These are phyloP conservation scores for Drosophila ohnishii DNA, from an alignment of 1,140 invertebrate species.

Conservation along the genomic window DNA sequence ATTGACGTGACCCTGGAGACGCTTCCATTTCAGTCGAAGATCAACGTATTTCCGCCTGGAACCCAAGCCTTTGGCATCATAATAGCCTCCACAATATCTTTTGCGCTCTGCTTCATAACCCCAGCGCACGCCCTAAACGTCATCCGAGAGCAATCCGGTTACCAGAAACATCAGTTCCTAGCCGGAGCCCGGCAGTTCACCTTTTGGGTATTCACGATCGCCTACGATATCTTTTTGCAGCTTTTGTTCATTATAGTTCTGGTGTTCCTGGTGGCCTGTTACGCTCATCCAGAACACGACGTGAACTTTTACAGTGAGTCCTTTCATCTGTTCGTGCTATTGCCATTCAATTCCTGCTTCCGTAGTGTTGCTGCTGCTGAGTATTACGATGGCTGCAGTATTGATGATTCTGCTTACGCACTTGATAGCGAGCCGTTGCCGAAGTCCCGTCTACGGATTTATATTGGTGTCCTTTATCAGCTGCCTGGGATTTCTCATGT, in stretches of 20 bases:
- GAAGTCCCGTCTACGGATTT: conserved; percentile 12
- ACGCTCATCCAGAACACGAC: conserved; percentile 26
- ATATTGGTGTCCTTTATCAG: conserved; percentile 7
- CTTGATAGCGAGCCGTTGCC: conserved; percentile 9
- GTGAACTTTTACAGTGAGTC: neutral
- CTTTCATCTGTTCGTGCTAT: no score
- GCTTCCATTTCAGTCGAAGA: conserved; percentile 30
- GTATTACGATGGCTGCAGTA: conserved; percentile 13
- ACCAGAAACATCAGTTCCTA: conserved; percentile 46
- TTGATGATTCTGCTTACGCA: conserved; percentile 32
- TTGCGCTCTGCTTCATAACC: conserved; percentile 36
- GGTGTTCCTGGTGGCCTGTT: conserved; percentile 7
- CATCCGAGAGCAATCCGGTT: conserved; percentile 15
- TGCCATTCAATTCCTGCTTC: neutral
- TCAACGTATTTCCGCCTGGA: conserved; percentile 31
- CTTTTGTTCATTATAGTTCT: neutral
- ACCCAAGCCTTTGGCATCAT: conserved; percentile 23
- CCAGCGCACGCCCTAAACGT: conserved; percentile 9
- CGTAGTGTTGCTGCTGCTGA: conserved; percentile 22
- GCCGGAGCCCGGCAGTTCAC: conserved; percentile 23
- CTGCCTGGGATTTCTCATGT: conserved; percentile 27
- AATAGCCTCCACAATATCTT: conserved; percentile 35
- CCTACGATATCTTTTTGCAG: neutral
- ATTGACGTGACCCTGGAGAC: conserved; percentile 56
- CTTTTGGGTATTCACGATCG: neutral